Base-by-base conservation (phyloP, 2,797 vertebrate species). In the Cynopterus sphinx region DNA sequence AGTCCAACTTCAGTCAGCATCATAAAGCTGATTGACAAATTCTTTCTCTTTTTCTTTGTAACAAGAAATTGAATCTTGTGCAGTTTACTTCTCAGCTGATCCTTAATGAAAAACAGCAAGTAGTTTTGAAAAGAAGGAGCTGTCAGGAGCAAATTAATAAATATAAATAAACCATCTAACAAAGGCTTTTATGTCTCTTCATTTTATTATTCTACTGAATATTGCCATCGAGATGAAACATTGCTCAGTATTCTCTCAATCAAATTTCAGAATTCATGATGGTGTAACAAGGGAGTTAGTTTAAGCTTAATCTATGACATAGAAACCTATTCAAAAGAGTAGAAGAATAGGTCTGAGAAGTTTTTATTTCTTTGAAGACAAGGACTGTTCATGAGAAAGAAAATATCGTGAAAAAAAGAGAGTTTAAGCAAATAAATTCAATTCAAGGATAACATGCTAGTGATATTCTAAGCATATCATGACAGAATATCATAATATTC, bases 61-160 rank as follows among this genome's bases (percentile, higher is more conserved):
- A 67, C 28, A 91, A 94, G 73, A 96, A 97, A 94, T 75, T 85
- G 65, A 83, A 95, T 73, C 53, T 90, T 88, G 9, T 88, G 88
- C 1, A 59, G 33, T 55, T 87, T 46, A 46, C n/a, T 85, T 79
- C 75, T 70, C 33, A 81, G 71, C 21, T 94, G 31, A 67, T 65
- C 8, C 74, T 96, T 71, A 91, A 77, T 77, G 33, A 15, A 26
- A 49, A 95, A 24, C 31, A 94, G 63, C 9, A 55, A 87, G 78
- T 28, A 65, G 17, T 21, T 41, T 31, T 61, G 36, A 89, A 87
- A 90, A 81, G 43, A 61, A 91, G 43, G n/a, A 85, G 39, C 10
- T 57, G 1, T 15, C 26, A n/a, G 31, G 15, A 90, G 9, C 28
- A 91, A 95, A 57, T n/a, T 55, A 55, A 74, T 36, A 73, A 67